Percentiles rank a stretch among this genome's conserved stretches.
phyloP scores from a whole-genome alignment of 1,140 invertebrate genomes.

The Pentalonia nigronervosa region DNA sequence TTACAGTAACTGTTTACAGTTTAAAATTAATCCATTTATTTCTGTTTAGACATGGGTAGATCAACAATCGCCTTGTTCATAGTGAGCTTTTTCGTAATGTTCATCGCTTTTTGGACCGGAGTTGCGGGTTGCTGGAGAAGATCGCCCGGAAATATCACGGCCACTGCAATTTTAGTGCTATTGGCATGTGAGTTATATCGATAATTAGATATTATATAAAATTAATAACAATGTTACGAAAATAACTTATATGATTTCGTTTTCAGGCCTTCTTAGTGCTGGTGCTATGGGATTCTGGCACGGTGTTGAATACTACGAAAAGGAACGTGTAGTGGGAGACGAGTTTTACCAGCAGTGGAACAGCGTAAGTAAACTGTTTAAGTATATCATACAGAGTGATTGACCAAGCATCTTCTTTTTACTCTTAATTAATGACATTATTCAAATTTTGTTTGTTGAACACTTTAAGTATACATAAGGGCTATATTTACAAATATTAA shows the following conservation, averaged over 20 bases:
- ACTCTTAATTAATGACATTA: neutral
- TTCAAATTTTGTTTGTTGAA: neutral
- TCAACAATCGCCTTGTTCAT: constrained; percentile 92
- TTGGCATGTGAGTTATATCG: constrained; percentile 77
- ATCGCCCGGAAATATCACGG: constrained; percentile 90
- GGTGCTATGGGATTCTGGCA: constrained; percentile 95
- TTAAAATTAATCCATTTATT: neutral
- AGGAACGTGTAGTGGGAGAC: constrained; percentile 89
- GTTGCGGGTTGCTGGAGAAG: constrained; percentile 91
- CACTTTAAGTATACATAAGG: neutral
- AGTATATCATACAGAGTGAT: neutral
- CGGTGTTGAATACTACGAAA: constrained; percentile 93
- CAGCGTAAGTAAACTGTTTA: constrained; percentile 72
- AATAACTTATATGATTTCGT: neutral
- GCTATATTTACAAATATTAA: too few species aligned
- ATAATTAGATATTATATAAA: neutral
- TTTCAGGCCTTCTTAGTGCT: constrained; percentile 81
- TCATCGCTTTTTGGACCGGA: constrained; percentile 92
- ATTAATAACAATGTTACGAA: neutral
- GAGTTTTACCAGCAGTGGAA: constrained; percentile 92
- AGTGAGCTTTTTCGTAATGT: constrained; percentile 85
- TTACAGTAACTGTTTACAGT: constrained; percentile 34
- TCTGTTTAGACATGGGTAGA: constrained; percentile 83
- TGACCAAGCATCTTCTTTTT: neutral
- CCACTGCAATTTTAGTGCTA: constrained; percentile 90